Conservation (phyloP, 2,113 vertebrate genomes). For the Todiramphus chloris region DNA sequence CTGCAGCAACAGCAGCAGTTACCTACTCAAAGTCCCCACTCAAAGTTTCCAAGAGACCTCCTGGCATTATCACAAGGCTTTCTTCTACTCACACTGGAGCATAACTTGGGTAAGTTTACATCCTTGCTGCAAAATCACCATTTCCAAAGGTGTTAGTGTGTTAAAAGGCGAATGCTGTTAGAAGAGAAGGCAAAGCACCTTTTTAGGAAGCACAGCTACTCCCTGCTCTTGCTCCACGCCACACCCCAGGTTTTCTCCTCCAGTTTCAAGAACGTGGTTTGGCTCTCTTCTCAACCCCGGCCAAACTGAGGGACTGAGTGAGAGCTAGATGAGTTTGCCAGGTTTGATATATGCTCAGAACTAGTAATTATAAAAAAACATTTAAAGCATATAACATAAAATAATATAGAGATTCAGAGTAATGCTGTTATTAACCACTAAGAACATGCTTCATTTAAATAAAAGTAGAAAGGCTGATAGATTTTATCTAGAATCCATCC, state of each 20-base stretch:
- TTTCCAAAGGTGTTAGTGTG: background rate
- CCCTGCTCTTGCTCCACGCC: background rate
- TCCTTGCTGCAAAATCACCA: background rate
- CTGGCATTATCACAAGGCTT: background rate
- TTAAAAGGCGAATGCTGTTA: background rate
- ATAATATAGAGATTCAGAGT: background rate
- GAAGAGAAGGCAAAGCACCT: background rate
- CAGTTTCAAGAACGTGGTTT: background rate
- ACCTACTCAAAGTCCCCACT: background rate
- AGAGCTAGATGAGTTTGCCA: background rate
- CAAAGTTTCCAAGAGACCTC: background rate
- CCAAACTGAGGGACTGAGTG: background rate
- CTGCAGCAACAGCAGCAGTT: background rate
- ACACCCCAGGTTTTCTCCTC: background rate
- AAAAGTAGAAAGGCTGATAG: background rate
- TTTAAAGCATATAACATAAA: background rate
- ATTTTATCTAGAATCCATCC: conserved; percentile 1
- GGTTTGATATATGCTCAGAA: background rate
- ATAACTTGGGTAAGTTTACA: background rate
- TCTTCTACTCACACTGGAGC: background rate
- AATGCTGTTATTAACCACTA: background rate
- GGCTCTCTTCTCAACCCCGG: background rate
- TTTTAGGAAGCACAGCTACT: background rate
- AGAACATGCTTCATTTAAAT: background rate
- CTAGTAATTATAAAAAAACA: background rate